phyloP scores from a whole-genome alignment of 2,113 vertebrate genomes.

The Podocnemis expansa region DNA sequence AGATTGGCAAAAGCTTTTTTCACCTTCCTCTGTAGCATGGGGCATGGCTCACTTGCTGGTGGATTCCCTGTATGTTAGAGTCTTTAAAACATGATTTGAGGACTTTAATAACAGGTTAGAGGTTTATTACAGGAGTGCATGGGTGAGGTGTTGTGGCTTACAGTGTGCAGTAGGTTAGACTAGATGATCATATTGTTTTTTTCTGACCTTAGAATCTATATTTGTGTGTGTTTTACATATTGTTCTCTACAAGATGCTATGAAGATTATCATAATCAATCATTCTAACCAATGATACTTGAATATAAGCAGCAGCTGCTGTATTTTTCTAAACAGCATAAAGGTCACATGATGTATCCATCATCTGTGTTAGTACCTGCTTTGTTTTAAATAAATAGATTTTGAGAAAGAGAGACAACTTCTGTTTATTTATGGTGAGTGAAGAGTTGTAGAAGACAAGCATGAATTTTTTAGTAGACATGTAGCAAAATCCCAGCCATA shows the following conservation, averaged over 20 bases:
- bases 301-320: background rate
- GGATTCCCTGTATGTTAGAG: too few relatives aligned
- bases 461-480: background rate
- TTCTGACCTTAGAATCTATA: too few relatives aligned
- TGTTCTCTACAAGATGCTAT: background rate
- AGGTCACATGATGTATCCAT: background rate
- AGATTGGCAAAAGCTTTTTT: too few relatives aligned
- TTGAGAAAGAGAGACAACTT: fast-evolving
- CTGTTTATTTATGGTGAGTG: background rate
- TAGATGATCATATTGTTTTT: too few relatives aligned
- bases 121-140: too few relatives aligned
- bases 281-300: background rate
- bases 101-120: too few relatives aligned
- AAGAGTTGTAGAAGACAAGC: background rate
- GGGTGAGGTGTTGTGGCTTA: too few relatives aligned
- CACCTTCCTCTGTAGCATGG: too few relatives aligned
- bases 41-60: too few relatives aligned
- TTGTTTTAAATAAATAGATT: background rate
- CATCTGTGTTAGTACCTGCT: background rate
- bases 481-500: background rate
- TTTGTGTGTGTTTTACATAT: background rate
- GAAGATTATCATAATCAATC: background rate
- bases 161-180: too few relatives aligned
- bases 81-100: too few relatives aligned
- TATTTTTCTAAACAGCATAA: background rate